Conservation (phyloP, 2,888 invertebrate genomes). For the Cosmorhoe ocellata region DNA sequence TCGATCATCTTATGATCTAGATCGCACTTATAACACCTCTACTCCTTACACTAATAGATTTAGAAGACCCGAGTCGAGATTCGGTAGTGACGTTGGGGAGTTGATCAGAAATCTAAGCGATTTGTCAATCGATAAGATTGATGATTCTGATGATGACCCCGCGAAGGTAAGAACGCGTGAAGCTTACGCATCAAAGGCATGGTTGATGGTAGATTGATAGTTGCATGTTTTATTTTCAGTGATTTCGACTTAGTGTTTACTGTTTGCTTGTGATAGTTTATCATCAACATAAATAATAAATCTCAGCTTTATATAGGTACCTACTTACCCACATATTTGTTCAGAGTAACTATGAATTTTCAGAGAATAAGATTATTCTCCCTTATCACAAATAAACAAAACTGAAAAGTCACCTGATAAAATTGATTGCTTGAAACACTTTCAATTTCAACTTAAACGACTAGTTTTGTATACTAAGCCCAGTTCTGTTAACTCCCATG, state of each 20-base stretch:
- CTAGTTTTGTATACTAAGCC: no score
- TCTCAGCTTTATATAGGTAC: no score
- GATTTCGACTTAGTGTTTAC: background rate
- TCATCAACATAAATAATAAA: background rate
- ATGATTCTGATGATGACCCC: constrained; percentile 70
- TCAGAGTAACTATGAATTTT: no score
- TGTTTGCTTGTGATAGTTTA: background rate
- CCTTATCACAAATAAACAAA: no score
- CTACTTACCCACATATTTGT: no score
- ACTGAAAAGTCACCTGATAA: no score
- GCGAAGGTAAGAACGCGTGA: constrained; percentile 59
- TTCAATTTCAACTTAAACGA: no score
- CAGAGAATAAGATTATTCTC: no score
- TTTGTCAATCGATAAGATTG: constrained; percentile 67
- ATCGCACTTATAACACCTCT: constrained; percentile 72
- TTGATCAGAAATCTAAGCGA: constrained; percentile 65
- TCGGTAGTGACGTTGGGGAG: constrained; percentile 56
- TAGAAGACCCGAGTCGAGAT: constrained; percentile 51
- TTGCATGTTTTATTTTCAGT: constrained; percentile 1
- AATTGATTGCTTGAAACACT: no score
- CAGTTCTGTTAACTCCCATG: no score
- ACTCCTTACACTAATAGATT: constrained; percentile 68
- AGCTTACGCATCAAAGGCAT: constrained; percentile 11
- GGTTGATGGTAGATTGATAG: constrained; percentile 14
- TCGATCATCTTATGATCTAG: constrained; percentile 68